phyloP scores from a whole-genome alignment of 2,888 invertebrate genomes.

The Ypsolopha scabrella region DNA sequence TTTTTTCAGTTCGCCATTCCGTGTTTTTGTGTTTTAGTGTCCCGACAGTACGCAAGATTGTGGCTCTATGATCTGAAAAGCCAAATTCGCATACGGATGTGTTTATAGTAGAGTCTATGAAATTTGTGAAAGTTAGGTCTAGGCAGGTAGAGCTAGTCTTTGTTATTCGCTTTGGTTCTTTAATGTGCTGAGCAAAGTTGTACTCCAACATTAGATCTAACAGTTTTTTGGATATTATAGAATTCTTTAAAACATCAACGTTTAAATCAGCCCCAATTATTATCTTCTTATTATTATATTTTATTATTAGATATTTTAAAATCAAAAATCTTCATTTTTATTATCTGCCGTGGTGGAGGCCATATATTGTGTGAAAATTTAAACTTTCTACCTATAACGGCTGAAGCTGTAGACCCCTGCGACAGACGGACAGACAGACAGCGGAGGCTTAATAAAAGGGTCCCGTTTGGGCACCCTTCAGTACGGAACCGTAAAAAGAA shows the following conservation, averaged over 20 bases:
- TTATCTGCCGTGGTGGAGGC: too few relatives aligned
- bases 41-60: background rate
- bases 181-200: background rate
- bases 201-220: background rate
- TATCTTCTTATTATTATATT: too few relatives aligned
- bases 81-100: background rate
- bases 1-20: conserved; percentile 1
- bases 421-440: too few relatives aligned
- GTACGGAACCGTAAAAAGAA: too few relatives aligned
- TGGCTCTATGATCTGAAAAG: background rate
- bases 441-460: too few relatives aligned
- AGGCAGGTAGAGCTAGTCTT: background rate
- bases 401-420: too few relatives aligned
- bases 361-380: too few relatives aligned
- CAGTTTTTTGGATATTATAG: background rate
- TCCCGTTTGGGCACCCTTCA: too few relatives aligned
- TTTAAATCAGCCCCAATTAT: background rate
- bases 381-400: too few relatives aligned
- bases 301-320: too few relatives aligned
- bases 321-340: too few relatives aligned
- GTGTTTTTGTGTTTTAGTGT: background rate
- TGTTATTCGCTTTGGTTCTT: background rate
- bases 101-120: background rate
- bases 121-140: background rate
- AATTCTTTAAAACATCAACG: background rate